Percentiles rank a stretch among this genome's conserved stretches.
These are phyloP conservation scores for Mamestra brassicae DNA, from an alignment of 2,888 invertebrate species.

Conservation along the genomic window DNA sequence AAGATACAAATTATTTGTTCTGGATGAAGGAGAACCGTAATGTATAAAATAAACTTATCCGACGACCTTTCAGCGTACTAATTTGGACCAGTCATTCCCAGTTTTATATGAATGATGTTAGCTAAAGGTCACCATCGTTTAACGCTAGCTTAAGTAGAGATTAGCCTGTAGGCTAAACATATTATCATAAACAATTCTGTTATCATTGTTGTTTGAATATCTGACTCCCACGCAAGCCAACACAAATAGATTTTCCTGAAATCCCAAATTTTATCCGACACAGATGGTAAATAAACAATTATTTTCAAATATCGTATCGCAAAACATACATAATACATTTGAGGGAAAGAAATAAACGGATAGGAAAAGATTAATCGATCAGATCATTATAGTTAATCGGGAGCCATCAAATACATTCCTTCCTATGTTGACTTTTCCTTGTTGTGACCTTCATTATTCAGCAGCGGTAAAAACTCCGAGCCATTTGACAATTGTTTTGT, in stretches of 20 bases:
- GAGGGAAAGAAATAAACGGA: slow-evolving; percentile 48
- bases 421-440: slow-evolving; percentile 62
- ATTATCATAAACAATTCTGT: neutral
- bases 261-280: slow-evolving; percentile 8
- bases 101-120: neutral
- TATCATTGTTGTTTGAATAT: slow-evolving; percentile 7
- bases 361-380: slow-evolving; percentile 67
- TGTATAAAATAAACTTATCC: neutral
- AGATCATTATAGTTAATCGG: slow-evolving; percentile 66
- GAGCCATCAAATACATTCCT: slow-evolving; percentile 66
- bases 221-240: neutral
- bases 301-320: slow-evolving; percentile 56
- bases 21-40: neutral
- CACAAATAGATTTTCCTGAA: slow-evolving; percentile 6
- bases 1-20: neutral
- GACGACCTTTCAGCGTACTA: neutral
- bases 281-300: slow-evolving; percentile 42
- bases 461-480: slow-evolving; percentile 48
- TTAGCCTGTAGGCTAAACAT: neutral
- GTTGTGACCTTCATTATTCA: slow-evolving; percentile 56
- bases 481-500: slow-evolving; percentile 54
- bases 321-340: slow-evolving; percentile 61
- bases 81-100: neutral
- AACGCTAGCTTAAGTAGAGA: neutral
- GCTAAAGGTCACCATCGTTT: neutral